Evolutionary conservation across 1,140 invertebrate species (phyloP).

Genomic region (Philotrypesis tridentata): DNA sequence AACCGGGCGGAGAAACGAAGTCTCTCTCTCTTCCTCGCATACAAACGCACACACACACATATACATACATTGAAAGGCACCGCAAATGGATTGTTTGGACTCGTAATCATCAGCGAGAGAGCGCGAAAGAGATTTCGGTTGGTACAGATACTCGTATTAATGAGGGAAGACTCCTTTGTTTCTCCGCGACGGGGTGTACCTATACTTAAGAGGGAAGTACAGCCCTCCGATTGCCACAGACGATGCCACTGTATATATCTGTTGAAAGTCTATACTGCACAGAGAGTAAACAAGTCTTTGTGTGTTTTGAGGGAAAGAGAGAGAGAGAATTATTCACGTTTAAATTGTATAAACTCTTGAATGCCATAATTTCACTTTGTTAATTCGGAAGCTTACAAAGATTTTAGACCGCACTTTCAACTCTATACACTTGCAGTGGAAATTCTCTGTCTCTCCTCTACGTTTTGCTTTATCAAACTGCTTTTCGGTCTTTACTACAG

Average conservation of each 20-base stretch:
- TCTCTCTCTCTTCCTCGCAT: neutral
- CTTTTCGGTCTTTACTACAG: too few relatives aligned
- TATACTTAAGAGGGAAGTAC: neutral
- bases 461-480: too few relatives aligned
- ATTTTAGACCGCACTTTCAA: too few relatives aligned
- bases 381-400: too few relatives aligned
- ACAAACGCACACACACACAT: too few relatives aligned
- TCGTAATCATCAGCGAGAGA: neutral
- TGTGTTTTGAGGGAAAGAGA: too few relatives aligned
- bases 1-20: neutral
- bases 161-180: neutral
- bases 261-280: too few relatives aligned
- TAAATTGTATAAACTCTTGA: too few relatives aligned
- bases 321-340: too few relatives aligned
- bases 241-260: neutral
- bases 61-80: neutral
- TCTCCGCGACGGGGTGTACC: neutral
- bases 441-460: neutral
- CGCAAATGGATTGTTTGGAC: constrained; percentile 2
- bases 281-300: too few relatives aligned
- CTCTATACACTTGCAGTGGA: too few relatives aligned
- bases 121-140: neutral
- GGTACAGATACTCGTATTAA: neutral
- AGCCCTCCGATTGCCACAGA: neutral
- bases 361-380: too few relatives aligned